phyloP scores from a whole-genome alignment of 2,888 invertebrate genomes.

The Platycheirus rosarum region DNA sequence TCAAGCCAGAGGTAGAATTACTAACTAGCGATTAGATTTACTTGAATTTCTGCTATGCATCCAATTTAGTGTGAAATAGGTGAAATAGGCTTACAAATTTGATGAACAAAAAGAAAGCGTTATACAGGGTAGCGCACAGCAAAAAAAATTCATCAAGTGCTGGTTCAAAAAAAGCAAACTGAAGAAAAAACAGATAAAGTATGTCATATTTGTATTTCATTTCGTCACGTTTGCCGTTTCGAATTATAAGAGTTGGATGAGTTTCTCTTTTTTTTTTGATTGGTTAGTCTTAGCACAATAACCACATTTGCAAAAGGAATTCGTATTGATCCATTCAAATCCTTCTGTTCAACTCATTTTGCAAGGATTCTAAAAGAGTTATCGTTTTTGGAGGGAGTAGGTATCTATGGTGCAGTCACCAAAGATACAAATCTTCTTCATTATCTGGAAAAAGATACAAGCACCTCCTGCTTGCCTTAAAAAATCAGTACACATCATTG shows the following conservation, averaged over 20 bases:
- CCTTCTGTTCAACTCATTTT: too few relatives aligned
- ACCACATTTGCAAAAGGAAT: too few relatives aligned
- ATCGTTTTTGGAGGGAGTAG: too few relatives aligned
- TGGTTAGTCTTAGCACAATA: too few relatives aligned
- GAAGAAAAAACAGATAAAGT: slow-evolving; percentile 28
- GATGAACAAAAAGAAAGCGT: slow-evolving; percentile 21
- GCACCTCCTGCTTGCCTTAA: too few relatives aligned
- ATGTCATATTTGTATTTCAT: slow-evolving; percentile 60
- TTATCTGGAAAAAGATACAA: too few relatives aligned
- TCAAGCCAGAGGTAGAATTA: neutral
- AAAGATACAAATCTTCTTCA: too few relatives aligned
- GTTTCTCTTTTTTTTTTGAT: slow-evolving; percentile 51
- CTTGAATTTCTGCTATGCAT: neutral
- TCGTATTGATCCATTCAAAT: too few relatives aligned
- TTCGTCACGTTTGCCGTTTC: slow-evolving; percentile 50
- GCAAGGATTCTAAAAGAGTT: too few relatives aligned
- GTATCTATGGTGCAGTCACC: too few relatives aligned
- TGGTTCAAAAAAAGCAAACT: slow-evolving; percentile 3
- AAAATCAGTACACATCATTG: too few relatives aligned
- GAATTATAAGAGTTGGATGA: slow-evolving; percentile 12
- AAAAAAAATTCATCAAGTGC: slow-evolving; percentile 2
- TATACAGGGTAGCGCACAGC: slow-evolving; percentile 2
- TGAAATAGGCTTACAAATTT: neutral
- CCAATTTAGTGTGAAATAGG: slow-evolving; percentile 10
- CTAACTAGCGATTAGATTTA: slow-evolving; percentile 14